A percentile compares a stretch with the other conserved stretches of the same genome.
Conservation (phyloP, 2,888 invertebrate species). For the Andrena fulva region DNA sequence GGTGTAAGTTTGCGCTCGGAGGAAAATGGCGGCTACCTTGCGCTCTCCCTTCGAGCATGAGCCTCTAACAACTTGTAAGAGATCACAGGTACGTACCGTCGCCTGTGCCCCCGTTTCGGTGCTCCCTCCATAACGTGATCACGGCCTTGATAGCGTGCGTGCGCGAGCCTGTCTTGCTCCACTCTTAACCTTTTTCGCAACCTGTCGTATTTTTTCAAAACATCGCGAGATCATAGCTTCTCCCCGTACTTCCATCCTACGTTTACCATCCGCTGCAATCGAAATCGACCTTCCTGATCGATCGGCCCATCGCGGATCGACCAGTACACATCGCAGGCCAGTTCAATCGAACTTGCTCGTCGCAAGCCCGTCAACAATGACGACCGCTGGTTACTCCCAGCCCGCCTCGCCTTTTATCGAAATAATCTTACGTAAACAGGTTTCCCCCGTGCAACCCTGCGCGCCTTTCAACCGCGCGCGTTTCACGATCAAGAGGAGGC, state of each 20-base stretch:
- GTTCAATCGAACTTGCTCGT: neutral
- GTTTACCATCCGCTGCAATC: neutral
- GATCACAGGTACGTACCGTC: conserved; percentile 58
- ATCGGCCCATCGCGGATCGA: neutral
- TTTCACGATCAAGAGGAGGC: neutral
- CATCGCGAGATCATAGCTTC: neutral
- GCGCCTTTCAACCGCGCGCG: neutral
- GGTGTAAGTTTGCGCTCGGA: neutral
- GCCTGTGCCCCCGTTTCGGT: conserved; percentile 59
- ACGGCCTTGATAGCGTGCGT: conserved; percentile 60
- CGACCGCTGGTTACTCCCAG: neutral
- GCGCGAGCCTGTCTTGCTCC: conserved; percentile 34
- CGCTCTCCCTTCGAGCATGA: conserved; percentile 31
- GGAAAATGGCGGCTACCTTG: conserved; percentile 50
- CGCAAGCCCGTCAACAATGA: neutral
- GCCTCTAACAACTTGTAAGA: conserved; percentile 36
- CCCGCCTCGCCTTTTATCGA: neutral
- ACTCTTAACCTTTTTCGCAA: conserved; percentile 14
- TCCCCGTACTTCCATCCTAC: neutral
- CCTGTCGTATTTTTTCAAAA: conserved; percentile 17
- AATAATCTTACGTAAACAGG: neutral
- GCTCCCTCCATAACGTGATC: conserved; percentile 57
- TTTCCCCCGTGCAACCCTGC: neutral
- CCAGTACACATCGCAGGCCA: neutral
- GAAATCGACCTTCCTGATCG: neutral